Evolutionary conservation across 2,113 vertebrate species (phyloP).

Genomic region (Cricetomys ansorgei): DNA sequence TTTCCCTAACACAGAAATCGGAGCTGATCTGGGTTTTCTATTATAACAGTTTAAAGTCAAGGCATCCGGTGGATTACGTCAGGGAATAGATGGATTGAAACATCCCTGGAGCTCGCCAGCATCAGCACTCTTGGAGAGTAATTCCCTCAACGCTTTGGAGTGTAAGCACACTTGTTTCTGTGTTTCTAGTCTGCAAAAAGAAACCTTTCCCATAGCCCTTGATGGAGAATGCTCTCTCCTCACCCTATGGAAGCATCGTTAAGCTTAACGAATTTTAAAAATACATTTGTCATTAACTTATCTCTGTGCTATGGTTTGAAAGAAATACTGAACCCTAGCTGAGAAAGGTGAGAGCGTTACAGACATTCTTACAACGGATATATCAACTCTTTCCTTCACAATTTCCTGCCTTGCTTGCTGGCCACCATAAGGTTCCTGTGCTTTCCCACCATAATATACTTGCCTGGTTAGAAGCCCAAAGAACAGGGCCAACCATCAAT

Average conservation of each 20-base stretch:
- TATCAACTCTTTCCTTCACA: not conserved
- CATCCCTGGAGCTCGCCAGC: not conserved
- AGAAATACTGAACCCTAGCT: not conserved
- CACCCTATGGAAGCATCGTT: not conserved
- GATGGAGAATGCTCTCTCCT: not conserved
- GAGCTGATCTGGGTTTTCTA: not conserved
- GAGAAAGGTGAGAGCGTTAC: not conserved
- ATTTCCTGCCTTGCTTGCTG: not conserved
- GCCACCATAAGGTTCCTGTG: not conserved
- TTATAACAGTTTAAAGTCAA: not conserved
- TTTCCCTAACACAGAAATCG: not conserved
- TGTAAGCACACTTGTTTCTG: not conserved
- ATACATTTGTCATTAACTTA: not conserved
- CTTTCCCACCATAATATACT: not conserved
- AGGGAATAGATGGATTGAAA: slow-evolving; percentile 28
- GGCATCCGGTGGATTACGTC: not conserved
- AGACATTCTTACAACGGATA: not conserved
- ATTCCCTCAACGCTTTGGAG: not conserved
- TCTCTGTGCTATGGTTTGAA: not conserved
- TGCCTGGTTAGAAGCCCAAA: not conserved
- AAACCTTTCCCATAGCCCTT: not conserved
- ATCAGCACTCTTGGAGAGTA: not conserved
- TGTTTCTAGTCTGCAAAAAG: not conserved
- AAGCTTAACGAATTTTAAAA: slow-evolving; percentile 5
- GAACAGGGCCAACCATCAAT: not conserved